Percentiles rank a stretch among this genome's conserved stretches.
phyloP scores from a whole-genome alignment of 2,888 invertebrate species.

The Seira sanloemensis region DNA sequence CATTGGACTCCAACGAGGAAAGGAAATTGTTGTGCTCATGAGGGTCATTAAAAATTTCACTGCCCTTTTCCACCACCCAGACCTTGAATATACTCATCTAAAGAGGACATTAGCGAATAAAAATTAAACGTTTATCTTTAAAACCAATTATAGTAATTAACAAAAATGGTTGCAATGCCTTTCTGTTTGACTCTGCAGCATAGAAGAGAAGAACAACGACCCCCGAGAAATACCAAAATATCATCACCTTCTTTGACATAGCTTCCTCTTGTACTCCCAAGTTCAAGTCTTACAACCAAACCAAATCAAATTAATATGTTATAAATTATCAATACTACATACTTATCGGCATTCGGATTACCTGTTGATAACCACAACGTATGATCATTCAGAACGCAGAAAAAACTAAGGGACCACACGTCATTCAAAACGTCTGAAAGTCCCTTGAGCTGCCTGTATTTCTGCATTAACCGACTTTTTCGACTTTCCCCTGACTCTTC shows the following conservation, averaged over 20 bases:
- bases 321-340: background rate
- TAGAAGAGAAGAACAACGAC: constrained; percentile 17
- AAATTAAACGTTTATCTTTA: background rate
- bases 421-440: constrained; percentile 28
- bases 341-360: background rate
- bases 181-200: constrained; percentile 6
- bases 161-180: background rate
- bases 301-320: background rate
- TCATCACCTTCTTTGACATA: background rate
- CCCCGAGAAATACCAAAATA: constrained; percentile 28
- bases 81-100: constrained; percentile 41
- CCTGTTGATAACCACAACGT: constrained; percentile 37
- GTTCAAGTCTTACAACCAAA: background rate
- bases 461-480: background rate
- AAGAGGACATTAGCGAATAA: too few relatives aligned
- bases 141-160: background rate
- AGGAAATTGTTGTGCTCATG: constrained; percentile 18
- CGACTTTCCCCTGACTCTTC: background rate
- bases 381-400: constrained; percentile 35
- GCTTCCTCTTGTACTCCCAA: constrained; percentile 29
- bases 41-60: background rate
- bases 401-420: constrained; percentile 19
- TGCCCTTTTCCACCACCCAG: constrained; percentile 26
- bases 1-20: constrained; percentile 24
- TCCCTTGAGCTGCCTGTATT: constrained; percentile 17